phyloP scores from a whole-genome alignment of 2,797 vertebrate genomes.

The Acanthurus tractus region DNA sequence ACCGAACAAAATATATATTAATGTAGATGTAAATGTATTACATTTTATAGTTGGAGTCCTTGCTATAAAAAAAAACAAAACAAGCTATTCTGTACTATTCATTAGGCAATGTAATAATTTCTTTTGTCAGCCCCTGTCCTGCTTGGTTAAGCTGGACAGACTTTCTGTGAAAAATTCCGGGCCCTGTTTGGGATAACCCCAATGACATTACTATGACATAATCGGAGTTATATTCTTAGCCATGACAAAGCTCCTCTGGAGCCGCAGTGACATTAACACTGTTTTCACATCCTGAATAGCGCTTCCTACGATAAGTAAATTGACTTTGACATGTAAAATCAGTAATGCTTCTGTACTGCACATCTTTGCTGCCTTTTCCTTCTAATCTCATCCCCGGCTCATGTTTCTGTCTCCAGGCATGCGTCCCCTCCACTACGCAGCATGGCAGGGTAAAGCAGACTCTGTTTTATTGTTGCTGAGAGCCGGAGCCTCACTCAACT shows the following conservation, averaged over 20 bases:
- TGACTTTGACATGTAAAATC: not conserved
- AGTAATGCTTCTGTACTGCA: not conserved
- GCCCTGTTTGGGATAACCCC: not conserved
- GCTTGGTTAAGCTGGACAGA: not conserved
- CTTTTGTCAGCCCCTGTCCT: not conserved
- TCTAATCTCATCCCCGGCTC: not conserved
- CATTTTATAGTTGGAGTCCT: not conserved
- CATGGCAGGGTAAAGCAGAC: constrained; percentile 95
- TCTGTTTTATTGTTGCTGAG: constrained; percentile 90
- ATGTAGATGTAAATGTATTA: too few species aligned
- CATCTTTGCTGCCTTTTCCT: not conserved
- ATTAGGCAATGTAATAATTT: not conserved
- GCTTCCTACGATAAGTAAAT: not conserved
- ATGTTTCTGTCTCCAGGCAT: constrained; percentile 85
- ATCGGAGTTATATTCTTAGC: not conserved
- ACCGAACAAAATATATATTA: too few species aligned
- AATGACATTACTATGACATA: not conserved
- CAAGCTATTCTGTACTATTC: not conserved
- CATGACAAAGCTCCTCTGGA: too few species aligned
- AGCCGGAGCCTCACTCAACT: constrained; percentile 90
- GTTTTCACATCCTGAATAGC: not conserved
- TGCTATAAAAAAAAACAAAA: not conserved
- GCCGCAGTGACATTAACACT: not conserved
- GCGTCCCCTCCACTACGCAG: constrained; percentile 95
- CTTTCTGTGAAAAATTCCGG: not conserved